Conservation (phyloP, 2,797 vertebrate genomes). For the Streptopelia turtur region DNA sequence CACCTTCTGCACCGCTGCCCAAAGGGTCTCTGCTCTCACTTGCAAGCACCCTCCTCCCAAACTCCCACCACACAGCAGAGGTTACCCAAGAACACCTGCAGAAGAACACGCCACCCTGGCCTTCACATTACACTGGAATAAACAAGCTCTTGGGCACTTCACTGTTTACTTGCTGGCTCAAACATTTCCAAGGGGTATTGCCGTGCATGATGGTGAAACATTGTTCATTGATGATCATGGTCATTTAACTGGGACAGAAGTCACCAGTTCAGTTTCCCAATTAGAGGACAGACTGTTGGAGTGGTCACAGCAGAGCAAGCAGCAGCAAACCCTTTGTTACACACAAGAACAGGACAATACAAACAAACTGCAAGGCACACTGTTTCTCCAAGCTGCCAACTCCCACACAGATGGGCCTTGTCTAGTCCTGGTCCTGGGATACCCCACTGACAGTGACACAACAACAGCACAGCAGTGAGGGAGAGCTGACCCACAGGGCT, state of each 20-base stretch:
- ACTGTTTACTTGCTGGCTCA: neutral
- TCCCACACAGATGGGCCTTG: neutral
- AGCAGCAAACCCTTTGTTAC: neutral
- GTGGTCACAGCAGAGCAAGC: neutral
- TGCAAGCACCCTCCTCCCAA: neutral
- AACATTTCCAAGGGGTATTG: rapidly evolving
- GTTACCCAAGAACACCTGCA: neutral
- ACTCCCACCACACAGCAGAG: neutral
- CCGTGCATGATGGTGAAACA: neutral
- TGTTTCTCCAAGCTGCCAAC: neutral
- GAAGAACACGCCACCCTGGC: rapidly evolving
- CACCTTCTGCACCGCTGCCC: neutral
- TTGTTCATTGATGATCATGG: rapidly evolving
- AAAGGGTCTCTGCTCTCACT: neutral
- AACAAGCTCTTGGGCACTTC: neutral
- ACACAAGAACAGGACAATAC: neutral
- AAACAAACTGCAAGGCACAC: neutral
- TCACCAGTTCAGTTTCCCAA: neutral
- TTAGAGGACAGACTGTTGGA: rapidly evolving
- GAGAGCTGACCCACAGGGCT: neutral
- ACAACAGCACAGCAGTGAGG: neutral
- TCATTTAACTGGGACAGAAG: rapidly evolving
- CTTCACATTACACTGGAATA: neutral
- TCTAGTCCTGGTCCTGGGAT: neutral
- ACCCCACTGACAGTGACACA: neutral